Evolutionary conservation across 1,140 invertebrate genomes (phyloP).

Genomic region (Periplaneta americana): DNA sequence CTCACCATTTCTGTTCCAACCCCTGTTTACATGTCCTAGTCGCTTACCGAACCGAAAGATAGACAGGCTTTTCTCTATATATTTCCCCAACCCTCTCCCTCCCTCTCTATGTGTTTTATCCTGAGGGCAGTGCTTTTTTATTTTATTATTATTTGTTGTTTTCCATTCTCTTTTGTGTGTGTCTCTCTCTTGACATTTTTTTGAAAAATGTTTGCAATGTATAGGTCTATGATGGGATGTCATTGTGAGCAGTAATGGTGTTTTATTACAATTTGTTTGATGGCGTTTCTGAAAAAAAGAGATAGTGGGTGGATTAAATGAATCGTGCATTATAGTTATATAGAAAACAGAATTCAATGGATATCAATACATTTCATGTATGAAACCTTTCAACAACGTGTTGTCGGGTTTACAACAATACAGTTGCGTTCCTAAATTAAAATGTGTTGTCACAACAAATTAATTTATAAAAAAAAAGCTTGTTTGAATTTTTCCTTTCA

Average conservation of each 20-base stretch:
- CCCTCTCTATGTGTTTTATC: background rate
- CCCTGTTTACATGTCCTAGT: background rate
- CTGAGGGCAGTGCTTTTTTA: constrained; percentile 2
- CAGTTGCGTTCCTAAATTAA: background rate
- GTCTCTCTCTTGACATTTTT: background rate
- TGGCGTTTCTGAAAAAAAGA: constrained; percentile 6
- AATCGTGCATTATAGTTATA: background rate
- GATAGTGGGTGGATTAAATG: background rate
- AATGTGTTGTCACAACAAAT: background rate
- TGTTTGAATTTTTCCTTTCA: background rate
- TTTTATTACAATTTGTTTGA: constrained; percentile 13
- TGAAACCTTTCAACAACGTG: background rate
- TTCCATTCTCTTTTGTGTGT: constrained; percentile 3
- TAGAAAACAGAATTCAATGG: background rate
- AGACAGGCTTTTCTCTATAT: background rate
- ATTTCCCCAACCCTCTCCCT: background rate
- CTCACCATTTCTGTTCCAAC: no score
- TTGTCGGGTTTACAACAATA: background rate
- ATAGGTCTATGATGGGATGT: constrained; percentile 3
- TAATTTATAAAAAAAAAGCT: background rate
- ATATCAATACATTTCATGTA: background rate
- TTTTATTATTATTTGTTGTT: constrained; percentile 1
- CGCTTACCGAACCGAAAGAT: background rate
- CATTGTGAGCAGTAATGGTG: constrained; percentile 9
- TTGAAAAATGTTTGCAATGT: constrained; percentile 8